Evolutionary conservation across 2,797 vertebrate genomes (phyloP).

Genomic region (Takifugu ocellatus): DNA sequence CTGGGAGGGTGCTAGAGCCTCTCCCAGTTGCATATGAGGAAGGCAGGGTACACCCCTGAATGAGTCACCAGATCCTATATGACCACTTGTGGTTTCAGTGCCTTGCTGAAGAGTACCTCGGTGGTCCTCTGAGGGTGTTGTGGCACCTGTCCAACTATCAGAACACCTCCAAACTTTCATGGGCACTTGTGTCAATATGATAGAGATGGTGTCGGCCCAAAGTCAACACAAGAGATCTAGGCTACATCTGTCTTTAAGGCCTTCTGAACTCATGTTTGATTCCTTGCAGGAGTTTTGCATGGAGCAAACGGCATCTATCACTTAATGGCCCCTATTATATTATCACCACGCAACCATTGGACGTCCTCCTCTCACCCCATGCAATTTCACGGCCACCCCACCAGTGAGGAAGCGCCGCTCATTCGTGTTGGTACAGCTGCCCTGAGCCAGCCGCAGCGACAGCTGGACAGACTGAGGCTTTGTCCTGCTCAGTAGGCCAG

Average conservation of each 20-base stretch:
- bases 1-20: too few species aligned
- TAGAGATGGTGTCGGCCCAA: slow-evolving; percentile 29
- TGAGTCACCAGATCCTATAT: too few species aligned
- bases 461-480: slow-evolving; percentile 70
- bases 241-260: slow-evolving; percentile 10
- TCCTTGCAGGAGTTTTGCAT: slow-evolving; percentile 7
- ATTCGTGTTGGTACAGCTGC: slow-evolving; percentile 75
- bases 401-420: slow-evolving; percentile 47
- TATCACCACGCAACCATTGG: slow-evolving; percentile 19
- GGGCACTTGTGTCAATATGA: slow-evolving; percentile 16
- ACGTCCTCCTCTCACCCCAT: slow-evolving; percentile 22
- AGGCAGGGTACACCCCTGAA: too few species aligned
- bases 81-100: too few species aligned
- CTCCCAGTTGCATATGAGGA: too few species aligned
- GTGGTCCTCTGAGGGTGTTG: too few species aligned
- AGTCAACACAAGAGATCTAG: slow-evolving; percentile 17
- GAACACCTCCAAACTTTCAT: too few species aligned
- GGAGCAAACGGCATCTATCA: neutral
- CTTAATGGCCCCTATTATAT: slow-evolving; percentile 20
- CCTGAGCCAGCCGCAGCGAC: slow-evolving; percentile 61
- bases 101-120: too few species aligned
- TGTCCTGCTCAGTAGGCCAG: slow-evolving; percentile 57
- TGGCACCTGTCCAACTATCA: too few species aligned
- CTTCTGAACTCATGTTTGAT: slow-evolving; percentile 20
- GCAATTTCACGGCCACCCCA: slow-evolving; percentile 34